These are phyloP conservation scores for Agrilus planipennis DNA, from an alignment of 1,140 invertebrate species.

Conservation along the genomic window DNA sequence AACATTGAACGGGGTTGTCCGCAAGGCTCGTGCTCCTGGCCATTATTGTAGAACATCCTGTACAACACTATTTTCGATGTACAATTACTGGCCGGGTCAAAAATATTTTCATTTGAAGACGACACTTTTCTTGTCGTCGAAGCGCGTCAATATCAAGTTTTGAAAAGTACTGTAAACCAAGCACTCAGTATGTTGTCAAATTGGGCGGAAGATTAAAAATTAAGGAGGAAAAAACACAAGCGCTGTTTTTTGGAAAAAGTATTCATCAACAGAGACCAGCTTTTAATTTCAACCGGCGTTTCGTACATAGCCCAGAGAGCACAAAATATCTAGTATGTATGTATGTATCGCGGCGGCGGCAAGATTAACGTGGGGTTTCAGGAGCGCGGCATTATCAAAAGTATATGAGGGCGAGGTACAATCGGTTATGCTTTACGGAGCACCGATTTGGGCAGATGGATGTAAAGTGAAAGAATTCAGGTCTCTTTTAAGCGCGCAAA, in stretches of 20 bases:
- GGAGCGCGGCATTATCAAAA: too few species aligned
- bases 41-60: neutral
- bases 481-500: neutral
- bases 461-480: neutral
- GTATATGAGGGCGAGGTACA: neutral
- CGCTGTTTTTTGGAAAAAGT: too few species aligned
- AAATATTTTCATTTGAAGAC: neutral
- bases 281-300: too few species aligned
- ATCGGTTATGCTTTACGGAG: neutral
- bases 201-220: neutral
- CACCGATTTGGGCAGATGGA: neutral
- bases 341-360: neutral
- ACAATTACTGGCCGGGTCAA: neutral
- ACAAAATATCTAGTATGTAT: too few species aligned
- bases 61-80: neutral
- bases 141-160: neutral
- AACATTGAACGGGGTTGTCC: conserved; percentile 2
- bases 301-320: too few species aligned
- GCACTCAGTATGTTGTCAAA: neutral
- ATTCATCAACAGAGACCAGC: too few species aligned
- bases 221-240: too few species aligned
- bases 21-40: neutral
- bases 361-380: conserved; percentile 1
- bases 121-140: neutral
- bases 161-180: neutral